These are phyloP conservation scores for Sebastes melanostomus DNA, from an alignment of 2,797 vertebrate species.

Conservation along the genomic window DNA sequence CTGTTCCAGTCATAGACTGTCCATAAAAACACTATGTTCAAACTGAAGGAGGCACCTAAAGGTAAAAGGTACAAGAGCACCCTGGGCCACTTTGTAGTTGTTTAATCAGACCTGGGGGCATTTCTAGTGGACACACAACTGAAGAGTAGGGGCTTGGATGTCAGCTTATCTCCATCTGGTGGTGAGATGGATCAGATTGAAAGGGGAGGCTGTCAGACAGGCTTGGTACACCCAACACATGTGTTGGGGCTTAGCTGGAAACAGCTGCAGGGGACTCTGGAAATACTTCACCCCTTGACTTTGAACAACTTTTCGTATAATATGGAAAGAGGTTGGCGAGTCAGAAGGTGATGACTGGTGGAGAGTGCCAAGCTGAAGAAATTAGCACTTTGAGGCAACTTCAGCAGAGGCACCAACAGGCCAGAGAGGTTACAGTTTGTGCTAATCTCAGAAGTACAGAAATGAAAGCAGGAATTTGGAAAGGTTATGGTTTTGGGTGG, in stretches of 20 bases:
- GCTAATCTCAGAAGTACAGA: not conserved
- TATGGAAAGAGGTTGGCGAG: not conserved
- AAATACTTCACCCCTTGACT: not conserved
- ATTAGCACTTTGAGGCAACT: not conserved
- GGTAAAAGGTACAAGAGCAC: not conserved
- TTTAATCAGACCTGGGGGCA: not conserved
- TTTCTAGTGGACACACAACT: not conserved
- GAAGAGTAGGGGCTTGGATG: not conserved
- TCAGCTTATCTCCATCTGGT: slow-evolving; percentile 34
- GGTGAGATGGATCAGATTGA: slow-evolving; percentile 8
- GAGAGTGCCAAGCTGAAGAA: not conserved
- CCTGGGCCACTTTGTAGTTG: not conserved
- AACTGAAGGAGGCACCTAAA: not conserved
- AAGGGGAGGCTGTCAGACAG: not conserved
- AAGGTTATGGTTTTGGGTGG: not conserved
- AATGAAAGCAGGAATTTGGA: not conserved
- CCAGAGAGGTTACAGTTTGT: not conserved
- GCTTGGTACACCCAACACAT: not conserved
- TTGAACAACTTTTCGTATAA: not conserved
- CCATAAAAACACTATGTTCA: not conserved
- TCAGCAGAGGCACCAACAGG: not conserved
- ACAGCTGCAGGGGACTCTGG: slow-evolving; percentile 1
- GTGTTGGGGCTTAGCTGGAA: slow-evolving; percentile 5
- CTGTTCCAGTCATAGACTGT: not conserved
- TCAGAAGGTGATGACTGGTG: not conserved